phyloP scores from a whole-genome alignment of 1,140 invertebrate genomes.

The Leptinotarsa defecta region DNA sequence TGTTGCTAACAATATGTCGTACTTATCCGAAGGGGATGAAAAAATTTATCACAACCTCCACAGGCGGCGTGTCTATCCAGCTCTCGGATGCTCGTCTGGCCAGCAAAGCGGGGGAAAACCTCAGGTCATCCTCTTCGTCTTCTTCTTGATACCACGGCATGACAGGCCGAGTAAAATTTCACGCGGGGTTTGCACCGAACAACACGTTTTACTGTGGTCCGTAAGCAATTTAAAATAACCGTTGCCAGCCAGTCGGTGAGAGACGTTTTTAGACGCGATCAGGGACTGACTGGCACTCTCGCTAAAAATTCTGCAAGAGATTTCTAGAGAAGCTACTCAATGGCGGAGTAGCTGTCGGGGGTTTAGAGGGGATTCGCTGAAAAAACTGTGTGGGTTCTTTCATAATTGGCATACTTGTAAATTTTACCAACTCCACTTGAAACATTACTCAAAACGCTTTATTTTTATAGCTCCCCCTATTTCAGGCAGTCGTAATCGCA shows the following conservation, averaged over 20 bases:
- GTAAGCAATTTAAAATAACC: slow-evolving; percentile 33
- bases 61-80: slow-evolving; percentile 82
- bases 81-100: slow-evolving; percentile 81
- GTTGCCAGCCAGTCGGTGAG: slow-evolving; percentile 26
- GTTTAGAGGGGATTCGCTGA: no score
- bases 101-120: slow-evolving; percentile 83
- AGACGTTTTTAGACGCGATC: slow-evolving; percentile 50
- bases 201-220: slow-evolving; percentile 26
- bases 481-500: no score
- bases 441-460: no score
- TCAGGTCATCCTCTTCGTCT: slow-evolving; percentile 76
- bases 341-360: not conserved
- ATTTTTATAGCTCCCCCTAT: no score
- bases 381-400: no score
- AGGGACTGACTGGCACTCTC: not conserved
- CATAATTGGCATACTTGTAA: no score
- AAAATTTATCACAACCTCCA: slow-evolving; percentile 67
- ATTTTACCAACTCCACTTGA: no score
- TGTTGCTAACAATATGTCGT: not conserved
- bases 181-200: slow-evolving; percentile 13
- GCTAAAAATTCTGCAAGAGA: slow-evolving; percentile 25
- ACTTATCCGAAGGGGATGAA: slow-evolving; percentile 5
- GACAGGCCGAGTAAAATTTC: not conserved
- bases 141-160: slow-evolving; percentile 70
- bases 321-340: not conserved